These are phyloP conservation scores for Calephelis virginiensis DNA, from an alignment of 1,140 invertebrate genomes.

Conservation along the genomic window DNA sequence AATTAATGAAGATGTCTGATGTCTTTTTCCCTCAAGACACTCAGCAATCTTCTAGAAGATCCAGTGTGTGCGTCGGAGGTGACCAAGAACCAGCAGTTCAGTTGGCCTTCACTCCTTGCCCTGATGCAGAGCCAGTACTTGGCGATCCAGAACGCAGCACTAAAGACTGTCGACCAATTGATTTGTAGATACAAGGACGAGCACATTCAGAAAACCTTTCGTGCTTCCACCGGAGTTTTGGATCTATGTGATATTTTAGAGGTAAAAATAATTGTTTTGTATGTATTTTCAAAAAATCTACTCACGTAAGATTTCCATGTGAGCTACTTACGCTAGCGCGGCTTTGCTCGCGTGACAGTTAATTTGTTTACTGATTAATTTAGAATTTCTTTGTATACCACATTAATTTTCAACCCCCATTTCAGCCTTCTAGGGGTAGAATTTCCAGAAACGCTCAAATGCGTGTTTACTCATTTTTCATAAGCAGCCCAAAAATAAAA, in stretches of 20 bases:
- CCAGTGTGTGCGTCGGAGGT: conserved; percentile 65
- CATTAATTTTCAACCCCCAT: too few relatives aligned
- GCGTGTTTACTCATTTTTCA: too few relatives aligned
- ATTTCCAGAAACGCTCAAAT: too few relatives aligned
- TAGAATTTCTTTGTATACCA: too few relatives aligned
- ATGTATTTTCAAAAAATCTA: too few relatives aligned
- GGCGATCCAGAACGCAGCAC: conserved; percentile 60
- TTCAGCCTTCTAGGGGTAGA: too few relatives aligned
- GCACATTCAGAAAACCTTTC: conserved; percentile 59
- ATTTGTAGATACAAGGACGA: conserved; percentile 63
- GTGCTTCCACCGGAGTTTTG: conserved; percentile 60
- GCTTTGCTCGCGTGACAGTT: too few relatives aligned
- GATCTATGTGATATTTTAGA: conserved; percentile 72
- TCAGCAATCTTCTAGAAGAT: conserved; percentile 62
- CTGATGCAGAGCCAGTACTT: conserved; percentile 66
- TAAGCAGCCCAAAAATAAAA: too few relatives aligned
- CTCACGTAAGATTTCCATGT: too few relatives aligned
- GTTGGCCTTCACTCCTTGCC: conserved; percentile 58
- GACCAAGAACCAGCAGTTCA: conserved; percentile 69
- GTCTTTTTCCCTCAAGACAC: conserved; percentile 37
- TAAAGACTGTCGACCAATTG: conserved; percentile 62
- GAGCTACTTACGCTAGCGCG: too few relatives aligned
- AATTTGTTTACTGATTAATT: too few relatives aligned
- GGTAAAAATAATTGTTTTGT: conserved; percentile 31
- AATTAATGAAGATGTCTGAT: too few relatives aligned